Evolutionary conservation across 2,888 invertebrate genomes (phyloP).

Genomic region (Linyphia triangularis): DNA sequence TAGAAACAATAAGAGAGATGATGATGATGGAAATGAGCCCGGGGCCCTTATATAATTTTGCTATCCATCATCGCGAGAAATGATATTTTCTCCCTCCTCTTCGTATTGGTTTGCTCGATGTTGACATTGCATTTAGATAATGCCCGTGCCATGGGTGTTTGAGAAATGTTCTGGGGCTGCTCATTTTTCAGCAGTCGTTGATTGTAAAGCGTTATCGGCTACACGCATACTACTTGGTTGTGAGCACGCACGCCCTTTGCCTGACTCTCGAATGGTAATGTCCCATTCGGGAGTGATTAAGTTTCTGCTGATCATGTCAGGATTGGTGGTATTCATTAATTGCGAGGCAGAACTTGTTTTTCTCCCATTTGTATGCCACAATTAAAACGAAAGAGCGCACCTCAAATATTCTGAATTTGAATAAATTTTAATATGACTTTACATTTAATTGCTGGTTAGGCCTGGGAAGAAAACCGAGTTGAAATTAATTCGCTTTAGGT

Average conservation of each 20-base stretch:
- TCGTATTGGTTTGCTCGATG: conserved; percentile 28
- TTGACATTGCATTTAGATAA: conserved; percentile 53
- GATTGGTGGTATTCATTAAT: conserved; percentile 41
- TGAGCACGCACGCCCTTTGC: neutral
- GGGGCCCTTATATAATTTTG: conserved; percentile 42
- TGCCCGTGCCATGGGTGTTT: conserved; percentile 19
- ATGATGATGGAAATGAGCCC: conserved; percentile 36
- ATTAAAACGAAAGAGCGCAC: neutral
- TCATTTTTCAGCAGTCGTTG: conserved; percentile 32
- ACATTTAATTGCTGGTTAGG: neutral
- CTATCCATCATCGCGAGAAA: conserved; percentile 51
- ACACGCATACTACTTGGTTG: conserved; percentile 8
- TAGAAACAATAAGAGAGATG: conserved; percentile 45
- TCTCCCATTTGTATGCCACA: neutral
- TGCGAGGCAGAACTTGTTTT: neutral
- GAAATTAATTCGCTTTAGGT: neutral
- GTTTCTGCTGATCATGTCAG: conserved; percentile 1
- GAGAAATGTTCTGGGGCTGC: neutral
- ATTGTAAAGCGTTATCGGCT: conserved; percentile 16
- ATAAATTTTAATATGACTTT: neutral
- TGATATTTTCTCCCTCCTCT: neutral
- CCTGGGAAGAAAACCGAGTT: neutral
- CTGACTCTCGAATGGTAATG: conserved; percentile 20
- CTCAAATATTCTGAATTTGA: neutral
- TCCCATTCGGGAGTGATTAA: conserved; percentile 15